These are phyloP conservation scores for Bujurquina vittata DNA, from an alignment of 2,113 vertebrate species.

Conservation along the genomic window DNA sequence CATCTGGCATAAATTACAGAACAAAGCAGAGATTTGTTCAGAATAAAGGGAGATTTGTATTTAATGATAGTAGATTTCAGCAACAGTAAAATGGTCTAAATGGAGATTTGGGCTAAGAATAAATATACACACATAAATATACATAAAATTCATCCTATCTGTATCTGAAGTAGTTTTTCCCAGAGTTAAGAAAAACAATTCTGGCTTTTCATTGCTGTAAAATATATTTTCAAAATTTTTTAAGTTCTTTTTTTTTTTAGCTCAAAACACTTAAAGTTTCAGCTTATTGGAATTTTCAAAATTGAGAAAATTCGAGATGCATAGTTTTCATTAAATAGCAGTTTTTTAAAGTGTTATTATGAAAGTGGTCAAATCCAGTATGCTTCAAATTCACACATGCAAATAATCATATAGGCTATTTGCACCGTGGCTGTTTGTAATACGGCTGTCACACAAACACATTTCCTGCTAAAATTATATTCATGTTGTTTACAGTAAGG, in stretches of 20 bases:
- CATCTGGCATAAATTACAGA: not conserved
- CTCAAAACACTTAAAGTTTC: not conserved
- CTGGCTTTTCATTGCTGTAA: not conserved
- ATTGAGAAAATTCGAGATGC: not conserved
- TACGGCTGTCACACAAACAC: no score
- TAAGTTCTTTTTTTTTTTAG: not conserved
- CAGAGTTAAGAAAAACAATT: not conserved
- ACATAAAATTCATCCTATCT: not conserved
- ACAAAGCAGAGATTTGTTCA: not conserved
- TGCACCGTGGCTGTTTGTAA: no score
- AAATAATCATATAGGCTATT: not conserved
- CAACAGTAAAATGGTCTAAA: not conserved
- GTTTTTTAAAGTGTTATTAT: not conserved
- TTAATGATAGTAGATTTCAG: not conserved
- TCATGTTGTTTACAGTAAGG: not conserved
- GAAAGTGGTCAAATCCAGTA: not conserved
- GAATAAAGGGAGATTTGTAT: not conserved
- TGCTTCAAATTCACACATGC: not conserved
- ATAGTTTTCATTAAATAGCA: not conserved
- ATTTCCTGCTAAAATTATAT: not conserved
- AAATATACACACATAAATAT: not conserved
- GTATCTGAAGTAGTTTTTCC: not conserved
- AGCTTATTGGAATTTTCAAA: not conserved
- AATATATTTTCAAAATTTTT: not conserved
- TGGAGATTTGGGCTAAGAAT: not conserved